phyloP scores from a whole-genome alignment of 1,140 invertebrate species.

The Bathynomus jamesi region DNA sequence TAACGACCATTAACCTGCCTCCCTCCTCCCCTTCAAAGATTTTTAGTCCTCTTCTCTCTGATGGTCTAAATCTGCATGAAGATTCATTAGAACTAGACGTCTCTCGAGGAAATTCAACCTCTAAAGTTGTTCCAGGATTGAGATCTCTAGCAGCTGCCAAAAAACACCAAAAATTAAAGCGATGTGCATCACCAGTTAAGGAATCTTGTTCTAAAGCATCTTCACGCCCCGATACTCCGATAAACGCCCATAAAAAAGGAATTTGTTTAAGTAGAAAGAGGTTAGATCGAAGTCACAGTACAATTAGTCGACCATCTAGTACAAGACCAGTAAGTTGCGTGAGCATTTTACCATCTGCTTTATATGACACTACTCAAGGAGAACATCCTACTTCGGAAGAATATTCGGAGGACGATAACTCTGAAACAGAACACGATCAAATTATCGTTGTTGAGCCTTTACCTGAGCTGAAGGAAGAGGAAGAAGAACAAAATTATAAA shows the following conservation, averaged over 20 bases:
- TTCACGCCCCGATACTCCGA: neutral
- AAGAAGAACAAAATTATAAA: neutral
- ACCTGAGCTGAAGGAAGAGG: neutral
- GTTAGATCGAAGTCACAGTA: neutral
- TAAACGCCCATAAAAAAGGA: neutral
- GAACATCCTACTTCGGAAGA: neutral
- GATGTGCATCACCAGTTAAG: neutral
- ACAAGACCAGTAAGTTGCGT: neutral
- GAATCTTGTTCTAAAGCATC: neutral
- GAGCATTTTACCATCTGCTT: neutral
- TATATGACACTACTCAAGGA: neutral
- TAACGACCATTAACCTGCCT: too few relatives aligned
- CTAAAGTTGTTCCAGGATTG: too few relatives aligned
- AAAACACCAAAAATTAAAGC: neutral
- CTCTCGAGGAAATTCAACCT: too few relatives aligned
- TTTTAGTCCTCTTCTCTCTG: too few relatives aligned
- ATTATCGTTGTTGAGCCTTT: neutral
- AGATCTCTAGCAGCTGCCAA: too few relatives aligned
- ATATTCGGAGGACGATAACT: neutral
- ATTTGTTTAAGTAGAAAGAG: neutral
- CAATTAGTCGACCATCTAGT: neutral
- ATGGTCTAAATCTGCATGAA: too few relatives aligned
- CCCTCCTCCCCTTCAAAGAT: too few relatives aligned
- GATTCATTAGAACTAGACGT: too few relatives aligned
- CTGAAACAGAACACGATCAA: neutral